Base-by-base conservation (phyloP, 1,140 invertebrate genomes). In the Cataglyphis hispanica region DNA sequence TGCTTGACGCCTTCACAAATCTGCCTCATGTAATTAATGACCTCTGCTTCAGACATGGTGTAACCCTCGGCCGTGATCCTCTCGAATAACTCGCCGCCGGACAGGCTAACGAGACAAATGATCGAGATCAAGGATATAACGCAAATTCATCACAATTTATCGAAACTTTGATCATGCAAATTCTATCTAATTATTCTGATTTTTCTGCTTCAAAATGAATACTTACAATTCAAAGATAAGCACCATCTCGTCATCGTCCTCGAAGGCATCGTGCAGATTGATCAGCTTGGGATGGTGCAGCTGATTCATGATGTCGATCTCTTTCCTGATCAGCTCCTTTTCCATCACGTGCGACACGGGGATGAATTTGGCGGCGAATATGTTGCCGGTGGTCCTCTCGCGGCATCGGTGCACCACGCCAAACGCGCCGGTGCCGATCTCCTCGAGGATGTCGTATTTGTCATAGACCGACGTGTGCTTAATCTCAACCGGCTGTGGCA, bases 231-330 rank as follows among this genome's bases (percentile, higher is more conserved):
- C 99, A 90, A 99, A 98, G 86, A 99, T 99, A 4, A 99, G 96
- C 37, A 99, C 98, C 99, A 99, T 99, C 96, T 99, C 99, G 90
- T 99, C 98, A 87, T 99, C 99, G 93, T 99, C 99, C 94, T 99
- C 99, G 94, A 99, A 99, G 0, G 99, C 99, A 94, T 99, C 99
- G 92, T 99, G 99, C 0, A 99, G 95, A 92, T 99, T 99, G 90
- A 99, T 99, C 31, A 99, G 95, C 95, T 99, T 99, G 61, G 97
- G 97, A 96, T 99, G 99, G 95, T 99, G 98, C 1, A 99, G 95
- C 91, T 99, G 98, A 94, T 99, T 99, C 99, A 99, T 99, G 66
- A 99, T 99, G 92, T 99, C 98, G 87, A 99, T 99, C 96, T 99
- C 99, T 92, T 99, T 99, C 86, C 98, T 97, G 76, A 99, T 99